A percentile compares a stretch with the other conserved stretches of the same genome.
These are phyloP conservation scores for Marronus borbonicus DNA, from an alignment of 2,888 invertebrate genomes.

Conservation along the genomic window DNA sequence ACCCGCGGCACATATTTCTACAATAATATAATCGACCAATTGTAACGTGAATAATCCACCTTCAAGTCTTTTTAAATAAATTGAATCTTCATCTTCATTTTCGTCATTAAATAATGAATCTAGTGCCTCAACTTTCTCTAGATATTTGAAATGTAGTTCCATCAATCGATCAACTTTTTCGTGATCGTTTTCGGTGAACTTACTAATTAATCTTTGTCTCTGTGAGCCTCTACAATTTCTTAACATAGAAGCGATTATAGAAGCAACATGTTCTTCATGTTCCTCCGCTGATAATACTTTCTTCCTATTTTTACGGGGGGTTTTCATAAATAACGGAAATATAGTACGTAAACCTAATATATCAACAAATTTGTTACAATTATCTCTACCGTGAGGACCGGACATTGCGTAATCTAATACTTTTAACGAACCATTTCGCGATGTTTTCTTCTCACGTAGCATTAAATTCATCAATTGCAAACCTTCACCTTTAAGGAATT, in stretches of 20 bases:
- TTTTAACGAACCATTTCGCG: conserved; percentile 95
- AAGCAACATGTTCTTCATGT: conserved; percentile 95
- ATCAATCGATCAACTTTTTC: conserved; percentile 97
- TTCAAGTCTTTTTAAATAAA: conserved; percentile 91
- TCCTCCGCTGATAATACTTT: conserved; percentile 88
- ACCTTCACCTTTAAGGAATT: conserved; percentile 97
- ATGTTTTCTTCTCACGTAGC: conserved; percentile 97
- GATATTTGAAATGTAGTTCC: conserved; percentile 97
- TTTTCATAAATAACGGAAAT: conserved; percentile 99
- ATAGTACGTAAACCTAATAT: conserved; percentile 96
- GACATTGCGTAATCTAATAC: conserved; percentile 98
- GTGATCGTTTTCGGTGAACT: conserved; percentile 98
- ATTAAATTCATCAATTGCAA: conserved; percentile 99
- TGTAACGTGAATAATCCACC: conserved; percentile 97
- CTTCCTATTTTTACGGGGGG: conserved; percentile 88
- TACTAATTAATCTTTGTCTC: conserved; percentile 89
- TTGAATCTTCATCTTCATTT: conserved; percentile 81
- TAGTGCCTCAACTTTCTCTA: conserved; percentile 90
- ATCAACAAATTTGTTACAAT: conserved; percentile 98
- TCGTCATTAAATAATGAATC: conserved; percentile 83
- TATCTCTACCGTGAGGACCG: conserved; percentile 93
- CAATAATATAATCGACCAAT: conserved; percentile 90
- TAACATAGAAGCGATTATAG: conserved; percentile 94
- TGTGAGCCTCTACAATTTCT: conserved; percentile 94
- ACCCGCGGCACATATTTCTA: conserved; percentile 85